Percentiles rank a stretch among this genome's conserved stretches.
Conservation (phyloP, 2,888 invertebrate species). For the Pyrochroa serraticornis region DNA sequence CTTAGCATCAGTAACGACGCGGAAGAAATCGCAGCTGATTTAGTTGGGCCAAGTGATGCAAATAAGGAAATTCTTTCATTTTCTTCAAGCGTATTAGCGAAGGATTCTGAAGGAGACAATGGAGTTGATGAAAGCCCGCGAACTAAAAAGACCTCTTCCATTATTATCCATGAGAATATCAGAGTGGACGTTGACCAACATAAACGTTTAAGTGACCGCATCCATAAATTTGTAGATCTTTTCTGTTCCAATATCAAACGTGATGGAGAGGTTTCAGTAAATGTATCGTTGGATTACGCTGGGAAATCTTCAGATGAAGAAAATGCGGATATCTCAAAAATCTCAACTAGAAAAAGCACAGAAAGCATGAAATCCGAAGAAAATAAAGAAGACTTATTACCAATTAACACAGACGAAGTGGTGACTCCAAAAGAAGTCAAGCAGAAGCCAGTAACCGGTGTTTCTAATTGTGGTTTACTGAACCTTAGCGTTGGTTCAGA, state of each 20-base stretch:
- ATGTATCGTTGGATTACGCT: conserved; percentile 43
- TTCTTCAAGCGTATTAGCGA: not conserved
- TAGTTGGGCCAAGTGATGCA: not conserved
- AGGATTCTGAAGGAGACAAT: not conserved
- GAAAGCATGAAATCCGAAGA: conserved; percentile 1
- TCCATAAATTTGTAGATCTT: conserved; percentile 44
- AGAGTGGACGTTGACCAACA: conserved; percentile 43
- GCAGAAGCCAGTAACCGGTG: not conserved
- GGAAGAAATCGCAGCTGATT: not conserved
- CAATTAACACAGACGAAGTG: not conserved
- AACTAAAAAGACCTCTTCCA: conserved; percentile 34
- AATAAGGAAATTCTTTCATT: not conserved
- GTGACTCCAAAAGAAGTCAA: too few species aligned
- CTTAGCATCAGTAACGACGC: not conserved
- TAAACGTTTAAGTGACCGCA: conserved; percentile 41
- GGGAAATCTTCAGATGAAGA: conserved; percentile 25
- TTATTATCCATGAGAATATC: conserved; percentile 50
- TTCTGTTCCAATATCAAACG: conserved; percentile 44
- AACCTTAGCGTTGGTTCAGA: conserved; percentile 11
- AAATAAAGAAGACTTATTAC: conserved; percentile 9
- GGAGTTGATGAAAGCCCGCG: not conserved
- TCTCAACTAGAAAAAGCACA: not conserved
- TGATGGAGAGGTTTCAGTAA: conserved; percentile 43
- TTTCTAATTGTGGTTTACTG: not conserved
- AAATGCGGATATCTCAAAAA: not conserved